Evolutionary conservation across 2,888 invertebrate genomes (phyloP).

Genomic region (Drosophila affinis): DNA sequence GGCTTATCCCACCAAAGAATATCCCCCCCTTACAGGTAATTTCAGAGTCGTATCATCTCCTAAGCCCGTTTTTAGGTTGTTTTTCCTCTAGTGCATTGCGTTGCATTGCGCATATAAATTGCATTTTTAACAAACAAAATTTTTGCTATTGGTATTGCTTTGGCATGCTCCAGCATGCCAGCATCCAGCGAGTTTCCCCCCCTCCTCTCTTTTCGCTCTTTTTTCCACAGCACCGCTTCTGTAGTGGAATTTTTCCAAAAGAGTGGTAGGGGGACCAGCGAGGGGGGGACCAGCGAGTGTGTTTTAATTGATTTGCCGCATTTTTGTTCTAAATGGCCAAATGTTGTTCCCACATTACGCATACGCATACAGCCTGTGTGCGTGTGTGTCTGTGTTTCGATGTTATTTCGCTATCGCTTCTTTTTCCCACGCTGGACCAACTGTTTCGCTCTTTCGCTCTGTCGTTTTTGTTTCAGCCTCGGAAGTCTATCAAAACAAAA

Average conservation of each 20-base stretch:
- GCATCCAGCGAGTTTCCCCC: conserved; percentile 6
- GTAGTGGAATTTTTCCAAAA: conserved; percentile 2
- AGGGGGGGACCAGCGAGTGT: conserved; percentile 18
- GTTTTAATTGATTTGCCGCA: conserved; percentile 67
- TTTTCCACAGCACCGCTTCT: conserved; percentile 19
- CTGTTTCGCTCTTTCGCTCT: conserved; percentile 3
- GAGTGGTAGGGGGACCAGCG: not conserved
- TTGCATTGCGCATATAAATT: conserved; percentile 73
- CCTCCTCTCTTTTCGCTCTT: conserved; percentile 2
- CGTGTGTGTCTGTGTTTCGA: not conserved
- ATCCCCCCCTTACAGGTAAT: not conserved
- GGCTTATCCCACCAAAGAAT: not conserved
- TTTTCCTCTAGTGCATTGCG: conserved; percentile 16
- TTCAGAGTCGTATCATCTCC: not conserved
- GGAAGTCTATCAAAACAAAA: conserved; percentile 77
- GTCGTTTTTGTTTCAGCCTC: conserved; percentile 43
- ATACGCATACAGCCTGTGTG: conserved; percentile 38
- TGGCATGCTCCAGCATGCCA: conserved; percentile 15
- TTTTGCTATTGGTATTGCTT: conserved; percentile 44
- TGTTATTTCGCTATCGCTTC: conserved; percentile 10
- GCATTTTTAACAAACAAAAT: conserved; percentile 70
- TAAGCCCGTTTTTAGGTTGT: not conserved
- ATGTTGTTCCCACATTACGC: conserved; percentile 43
- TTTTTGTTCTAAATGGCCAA: conserved; percentile 51
- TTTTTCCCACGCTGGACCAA: conserved; percentile 6